Conservation (phyloP, 1,140 invertebrate species). For the Eriosoma lanigerum region DNA sequence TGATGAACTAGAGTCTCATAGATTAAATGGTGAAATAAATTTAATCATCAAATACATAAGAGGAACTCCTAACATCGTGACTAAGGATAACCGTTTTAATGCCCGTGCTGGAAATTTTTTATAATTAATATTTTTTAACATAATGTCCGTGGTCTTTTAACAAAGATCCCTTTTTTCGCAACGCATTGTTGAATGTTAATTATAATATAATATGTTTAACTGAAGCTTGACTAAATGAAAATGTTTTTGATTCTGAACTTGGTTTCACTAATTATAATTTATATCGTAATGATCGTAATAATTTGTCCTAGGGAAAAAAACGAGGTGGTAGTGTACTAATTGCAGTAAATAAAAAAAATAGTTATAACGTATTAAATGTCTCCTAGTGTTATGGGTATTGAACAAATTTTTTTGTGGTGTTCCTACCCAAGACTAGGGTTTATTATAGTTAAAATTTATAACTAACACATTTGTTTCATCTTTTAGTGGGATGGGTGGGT, state of each 20-base stretch:
- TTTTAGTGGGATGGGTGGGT: too few relatives aligned
- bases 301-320: background rate
- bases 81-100: background rate
- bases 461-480: too few relatives aligned
- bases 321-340: background rate
- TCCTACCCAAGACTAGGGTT: too few relatives aligned
- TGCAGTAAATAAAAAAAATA: too few relatives aligned
- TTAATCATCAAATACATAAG: slow-evolving; percentile 8
- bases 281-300: slow-evolving; percentile 2
- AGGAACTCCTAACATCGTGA: background rate
- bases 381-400: slow-evolving; percentile 1
- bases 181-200: slow-evolving; percentile 6
- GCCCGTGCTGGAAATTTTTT: background rate
- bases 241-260: background rate
- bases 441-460: too few relatives aligned
- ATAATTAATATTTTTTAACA: slow-evolving; percentile 10
- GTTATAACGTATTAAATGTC: slow-evolving; percentile 1
- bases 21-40: slow-evolving; percentile 9
- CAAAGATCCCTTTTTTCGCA: background rate
- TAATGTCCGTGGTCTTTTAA: slow-evolving; percentile 20
- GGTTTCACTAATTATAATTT: slow-evolving; percentile 1
- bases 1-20: background rate
- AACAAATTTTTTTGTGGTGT: background rate
- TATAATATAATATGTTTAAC: slow-evolving; percentile 11
- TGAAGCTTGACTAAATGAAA: slow-evolving; percentile 8